phyloP scores from a whole-genome alignment of 2,888 invertebrate species.

The Sphaerophoria rueppellii region DNA sequence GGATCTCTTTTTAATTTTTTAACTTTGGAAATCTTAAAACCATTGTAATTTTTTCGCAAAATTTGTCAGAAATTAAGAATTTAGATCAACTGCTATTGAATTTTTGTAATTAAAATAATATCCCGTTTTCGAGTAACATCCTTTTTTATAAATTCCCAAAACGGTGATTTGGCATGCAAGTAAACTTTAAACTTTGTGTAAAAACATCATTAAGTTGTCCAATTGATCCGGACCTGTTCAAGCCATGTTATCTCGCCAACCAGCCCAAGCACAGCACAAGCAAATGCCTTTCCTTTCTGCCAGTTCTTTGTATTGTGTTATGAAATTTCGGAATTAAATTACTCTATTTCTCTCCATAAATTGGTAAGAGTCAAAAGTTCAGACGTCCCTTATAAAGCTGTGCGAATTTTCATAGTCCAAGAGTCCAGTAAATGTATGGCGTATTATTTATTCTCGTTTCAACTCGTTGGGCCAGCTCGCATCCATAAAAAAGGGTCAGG shows the following conservation, averaged over 20 bases:
- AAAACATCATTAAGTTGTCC: background rate
- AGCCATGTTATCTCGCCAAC: background rate
- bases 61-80: too few species aligned
- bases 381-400: conserved; percentile 36
- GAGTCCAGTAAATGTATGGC: background rate
- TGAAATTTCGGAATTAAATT: conserved; percentile 52
- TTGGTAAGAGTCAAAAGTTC: conserved; percentile 39
- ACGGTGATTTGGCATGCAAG: background rate
- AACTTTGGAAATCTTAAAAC: too few species aligned
- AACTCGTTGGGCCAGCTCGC: background rate
- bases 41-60: too few species aligned
- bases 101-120: too few species aligned
- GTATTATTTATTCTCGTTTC: background rate
- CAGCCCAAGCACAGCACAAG: conserved; percentile 33
- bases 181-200: background rate
- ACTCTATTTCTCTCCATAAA: conserved; percentile 25
- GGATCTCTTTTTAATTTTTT: too few species aligned
- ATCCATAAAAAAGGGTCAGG: conserved; percentile 22
- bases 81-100: too few species aligned
- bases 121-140: too few species aligned
- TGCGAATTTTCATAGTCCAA: conserved; percentile 8
- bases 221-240: background rate
- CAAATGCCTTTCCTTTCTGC: conserved; percentile 25
- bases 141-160: too few species aligned
- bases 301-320: conserved; percentile 34